phyloP scores from a whole-genome alignment of 1,140 invertebrate species.

The Macrobrachium rosenbergii region DNA sequence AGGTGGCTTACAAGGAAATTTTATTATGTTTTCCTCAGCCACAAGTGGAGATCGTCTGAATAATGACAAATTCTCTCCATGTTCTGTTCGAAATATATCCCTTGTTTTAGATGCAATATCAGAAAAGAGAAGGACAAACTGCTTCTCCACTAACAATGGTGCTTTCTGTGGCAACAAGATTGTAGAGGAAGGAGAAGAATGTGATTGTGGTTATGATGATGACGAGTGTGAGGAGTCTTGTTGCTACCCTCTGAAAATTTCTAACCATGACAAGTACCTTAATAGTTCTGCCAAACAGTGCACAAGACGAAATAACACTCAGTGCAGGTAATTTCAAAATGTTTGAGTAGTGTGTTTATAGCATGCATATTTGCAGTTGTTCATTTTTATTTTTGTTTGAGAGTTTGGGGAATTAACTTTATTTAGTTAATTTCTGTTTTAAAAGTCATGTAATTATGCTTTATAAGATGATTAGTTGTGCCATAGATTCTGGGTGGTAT shows the following conservation, averaged over 20 bases:
- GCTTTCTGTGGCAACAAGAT: slow-evolving; percentile 99
- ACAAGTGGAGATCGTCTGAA: slow-evolving; percentile 94
- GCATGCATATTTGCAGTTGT: neutral
- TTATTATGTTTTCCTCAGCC: slow-evolving; percentile 97
- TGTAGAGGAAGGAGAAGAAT: slow-evolving; percentile 97
- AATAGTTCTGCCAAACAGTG: slow-evolving; percentile 86
- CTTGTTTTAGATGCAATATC: slow-evolving; percentile 92
- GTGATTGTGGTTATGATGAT: slow-evolving; percentile 97
- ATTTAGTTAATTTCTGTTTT: too few species aligned
- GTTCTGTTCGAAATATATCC: slow-evolving; percentile 95
- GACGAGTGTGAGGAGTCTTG: slow-evolving; percentile 93
- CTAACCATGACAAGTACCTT: slow-evolving; percentile 77
- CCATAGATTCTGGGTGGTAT: too few species aligned
- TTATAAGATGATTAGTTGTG: too few species aligned
- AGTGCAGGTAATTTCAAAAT: slow-evolving; percentile 79
- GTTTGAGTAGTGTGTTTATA: slow-evolving; percentile 29
- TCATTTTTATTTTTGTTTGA: too few species aligned
- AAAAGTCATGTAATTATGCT: too few species aligned
- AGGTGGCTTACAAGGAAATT: slow-evolving; percentile 89
- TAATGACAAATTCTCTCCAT: slow-evolving; percentile 94
- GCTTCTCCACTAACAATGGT: slow-evolving; percentile 87
- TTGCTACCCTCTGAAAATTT: slow-evolving; percentile 89
- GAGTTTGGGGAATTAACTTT: too few species aligned
- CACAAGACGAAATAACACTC: slow-evolving; percentile 80
- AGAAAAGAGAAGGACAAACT: slow-evolving; percentile 94